These are phyloP conservation scores for pig (Sus scrofa) DNA, from an alignment of 2,113 vertebrate species.

Conservation along the genomic window DNA sequence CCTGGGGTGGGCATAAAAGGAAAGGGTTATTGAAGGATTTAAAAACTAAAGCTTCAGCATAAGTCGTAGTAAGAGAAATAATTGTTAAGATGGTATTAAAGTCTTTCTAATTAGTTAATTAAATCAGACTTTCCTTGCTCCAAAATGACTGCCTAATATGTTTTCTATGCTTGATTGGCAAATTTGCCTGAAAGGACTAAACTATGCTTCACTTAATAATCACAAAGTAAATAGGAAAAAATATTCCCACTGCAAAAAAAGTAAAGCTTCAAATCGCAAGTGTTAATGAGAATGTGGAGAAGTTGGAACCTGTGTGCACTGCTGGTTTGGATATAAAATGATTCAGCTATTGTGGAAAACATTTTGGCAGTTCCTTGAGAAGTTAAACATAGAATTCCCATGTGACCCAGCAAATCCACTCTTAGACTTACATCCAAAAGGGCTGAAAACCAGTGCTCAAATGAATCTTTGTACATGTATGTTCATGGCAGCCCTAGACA, in stretches of 20 bases:
- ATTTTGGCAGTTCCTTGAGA: not conserved
- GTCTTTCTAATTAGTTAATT: constrained; percentile 28
- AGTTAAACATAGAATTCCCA: constrained; percentile 15
- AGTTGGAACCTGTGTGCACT: not conserved
- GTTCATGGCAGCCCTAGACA: not conserved
- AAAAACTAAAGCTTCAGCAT: constrained; percentile 12
- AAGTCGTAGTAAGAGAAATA: constrained; percentile 38
- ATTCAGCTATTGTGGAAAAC: not conserved
- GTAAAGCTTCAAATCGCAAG: constrained; percentile 14
- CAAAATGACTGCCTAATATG: not conserved
- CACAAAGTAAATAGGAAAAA: constrained; percentile 8
- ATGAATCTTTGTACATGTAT: not conserved
- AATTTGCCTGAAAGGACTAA: not conserved
- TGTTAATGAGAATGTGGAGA: not conserved
- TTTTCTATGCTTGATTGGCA: not conserved
- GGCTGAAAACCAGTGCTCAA: not conserved
- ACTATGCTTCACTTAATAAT: constrained; percentile 2
- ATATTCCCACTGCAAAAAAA: not conserved
- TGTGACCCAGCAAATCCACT: not conserved
- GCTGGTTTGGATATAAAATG: not conserved
- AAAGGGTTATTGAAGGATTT: not conserved
- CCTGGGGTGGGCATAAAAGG: not conserved
- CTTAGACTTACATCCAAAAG: not conserved
- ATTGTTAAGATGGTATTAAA: constrained; percentile 1
- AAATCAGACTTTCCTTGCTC: constrained; percentile 26